Conservation (phyloP, 1,140 invertebrate genomes). For the Apis mellifera region DNA sequence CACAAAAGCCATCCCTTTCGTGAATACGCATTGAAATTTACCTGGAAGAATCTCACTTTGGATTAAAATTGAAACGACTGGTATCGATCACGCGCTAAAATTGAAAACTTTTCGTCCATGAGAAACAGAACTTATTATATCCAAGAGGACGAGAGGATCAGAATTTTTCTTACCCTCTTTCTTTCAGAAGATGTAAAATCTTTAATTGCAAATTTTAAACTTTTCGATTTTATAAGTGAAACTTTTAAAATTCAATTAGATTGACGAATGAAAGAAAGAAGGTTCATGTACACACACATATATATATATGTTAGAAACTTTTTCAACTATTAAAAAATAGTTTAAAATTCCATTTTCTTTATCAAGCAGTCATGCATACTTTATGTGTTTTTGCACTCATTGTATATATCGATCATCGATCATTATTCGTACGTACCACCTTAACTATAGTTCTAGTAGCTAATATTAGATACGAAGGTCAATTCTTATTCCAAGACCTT, state of each 20-base stretch:
- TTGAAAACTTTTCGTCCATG: not conserved
- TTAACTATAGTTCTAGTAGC: constrained; percentile 2
- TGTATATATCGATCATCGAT: not conserved
- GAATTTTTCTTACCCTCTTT: not conserved
- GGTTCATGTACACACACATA: too few species aligned
- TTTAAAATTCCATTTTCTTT: too few species aligned
- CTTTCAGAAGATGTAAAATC: not conserved
- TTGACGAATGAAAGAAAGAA: too few species aligned
- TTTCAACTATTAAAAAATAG: too few species aligned
- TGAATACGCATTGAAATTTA: constrained; percentile 13
- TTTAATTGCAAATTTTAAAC: not conserved
- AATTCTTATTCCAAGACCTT: constrained; percentile 2
- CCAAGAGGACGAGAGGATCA: not conserved
- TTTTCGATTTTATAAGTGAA: not conserved
- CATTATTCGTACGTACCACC: not conserved
- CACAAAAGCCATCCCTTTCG: not conserved
- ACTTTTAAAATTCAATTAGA: too few species aligned
- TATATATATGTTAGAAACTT: too few species aligned
- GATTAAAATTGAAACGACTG: not conserved
- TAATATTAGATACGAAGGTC: constrained; percentile 34
- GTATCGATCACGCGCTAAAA: constrained; percentile 10
- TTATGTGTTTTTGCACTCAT: not conserved
- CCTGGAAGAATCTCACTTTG: not conserved
- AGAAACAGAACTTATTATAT: not conserved
- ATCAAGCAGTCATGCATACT: too few species aligned